Conservation (phyloP, 2,797 vertebrate genomes). For the Cyprinodon diabolis region DNA sequence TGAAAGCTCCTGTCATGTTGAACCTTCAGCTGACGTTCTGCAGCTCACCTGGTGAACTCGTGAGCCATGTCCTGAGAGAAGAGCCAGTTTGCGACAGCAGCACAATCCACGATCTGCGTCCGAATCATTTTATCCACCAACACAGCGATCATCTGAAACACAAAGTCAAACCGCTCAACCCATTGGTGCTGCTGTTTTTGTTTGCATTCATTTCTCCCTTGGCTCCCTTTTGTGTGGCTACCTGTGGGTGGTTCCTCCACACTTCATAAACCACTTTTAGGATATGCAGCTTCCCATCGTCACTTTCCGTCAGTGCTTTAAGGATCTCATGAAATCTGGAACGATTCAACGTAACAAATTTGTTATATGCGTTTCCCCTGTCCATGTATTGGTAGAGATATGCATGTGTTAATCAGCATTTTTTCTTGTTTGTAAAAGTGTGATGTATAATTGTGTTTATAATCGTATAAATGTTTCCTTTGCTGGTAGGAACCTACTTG, state of each 20-base stretch:
- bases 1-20: neutral
- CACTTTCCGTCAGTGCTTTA: conserved; percentile 90
- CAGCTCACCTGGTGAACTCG: conserved; percentile 91
- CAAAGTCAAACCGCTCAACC: neutral
- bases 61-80: conserved; percentile 96
- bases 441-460: neutral
- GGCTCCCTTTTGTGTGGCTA: conserved; percentile 50
- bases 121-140: conserved; percentile 97
- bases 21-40: neutral
- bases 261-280: conserved; percentile 93
- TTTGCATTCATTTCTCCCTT: rapidly evolving
- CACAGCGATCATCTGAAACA: conserved; percentile 91
- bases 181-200: rapidly evolving
- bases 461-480: neutral
- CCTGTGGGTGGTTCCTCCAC: conserved; percentile 97
- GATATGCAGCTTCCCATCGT: conserved; percentile 96
- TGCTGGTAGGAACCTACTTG: conserved; percentile 85
- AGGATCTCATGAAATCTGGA: conserved; percentile 96
- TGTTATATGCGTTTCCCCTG: neutral
- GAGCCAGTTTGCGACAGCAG: conserved; percentile 98
- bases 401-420: neutral
- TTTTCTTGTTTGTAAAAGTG: neutral
- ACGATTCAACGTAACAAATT: neutral
- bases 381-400: no score
- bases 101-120: conserved; percentile 97